phyloP scores from a whole-genome alignment of 2,888 invertebrate genomes.

The Balanococcus diminutus region DNA sequence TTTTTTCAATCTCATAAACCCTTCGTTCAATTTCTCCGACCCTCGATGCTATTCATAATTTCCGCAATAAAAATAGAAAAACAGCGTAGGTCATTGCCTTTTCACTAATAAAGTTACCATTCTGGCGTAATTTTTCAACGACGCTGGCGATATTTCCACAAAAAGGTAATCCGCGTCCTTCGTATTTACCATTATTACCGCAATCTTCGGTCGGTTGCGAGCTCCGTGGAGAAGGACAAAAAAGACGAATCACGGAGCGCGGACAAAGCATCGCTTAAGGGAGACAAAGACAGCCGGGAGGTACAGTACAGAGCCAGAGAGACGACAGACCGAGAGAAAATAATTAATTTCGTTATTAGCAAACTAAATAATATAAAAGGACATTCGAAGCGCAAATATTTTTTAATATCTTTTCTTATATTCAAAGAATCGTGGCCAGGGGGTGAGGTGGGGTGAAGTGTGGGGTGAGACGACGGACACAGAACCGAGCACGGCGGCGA shows the following conservation, averaged over 20 bases:
- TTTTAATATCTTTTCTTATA: conserved; percentile 21
- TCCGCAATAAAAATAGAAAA: too few species aligned
- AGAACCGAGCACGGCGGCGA: background rate
- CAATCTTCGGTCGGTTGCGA: background rate
- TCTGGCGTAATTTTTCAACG: background rate
- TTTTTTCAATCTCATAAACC: too few species aligned
- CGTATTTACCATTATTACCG: background rate
- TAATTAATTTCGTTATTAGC: conserved; percentile 43
- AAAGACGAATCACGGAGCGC: background rate
- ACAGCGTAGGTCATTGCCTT: background rate
- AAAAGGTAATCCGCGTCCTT: background rate
- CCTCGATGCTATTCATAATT: background rate
- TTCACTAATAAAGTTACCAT: background rate
- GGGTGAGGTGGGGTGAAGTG: background rate
- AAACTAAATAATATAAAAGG: conserved; percentile 33
- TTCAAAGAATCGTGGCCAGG: background rate
- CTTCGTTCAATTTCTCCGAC: too few species aligned
- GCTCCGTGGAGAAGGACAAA: background rate
- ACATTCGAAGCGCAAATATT: conserved; percentile 35
- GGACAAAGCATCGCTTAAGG: background rate
- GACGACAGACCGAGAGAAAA: conserved; percentile 24
- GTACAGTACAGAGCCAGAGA: too few species aligned
- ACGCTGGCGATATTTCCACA: background rate
- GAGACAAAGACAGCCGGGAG: too few species aligned
- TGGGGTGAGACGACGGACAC: background rate